A percentile compares a stretch with the other conserved stretches of the same genome.
phyloP scores from a whole-genome alignment of 2,888 invertebrate species.

The Drosophila paranaensis region DNA sequence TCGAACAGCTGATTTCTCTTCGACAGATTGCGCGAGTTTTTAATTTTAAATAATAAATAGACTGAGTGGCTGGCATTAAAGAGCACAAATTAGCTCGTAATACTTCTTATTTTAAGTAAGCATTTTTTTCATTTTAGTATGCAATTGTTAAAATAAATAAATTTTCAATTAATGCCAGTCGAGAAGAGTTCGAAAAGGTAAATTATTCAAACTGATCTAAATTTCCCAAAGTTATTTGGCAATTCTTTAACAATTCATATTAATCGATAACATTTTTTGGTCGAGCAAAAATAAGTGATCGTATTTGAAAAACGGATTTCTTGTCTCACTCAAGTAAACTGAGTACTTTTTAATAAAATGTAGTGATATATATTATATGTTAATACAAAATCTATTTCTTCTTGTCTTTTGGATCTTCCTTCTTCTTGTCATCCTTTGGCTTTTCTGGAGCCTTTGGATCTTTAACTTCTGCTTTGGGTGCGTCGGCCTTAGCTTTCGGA shows the following conservation, averaged over 20 bases:
- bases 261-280: not conserved
- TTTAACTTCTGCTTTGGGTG: slow-evolving; percentile 15
- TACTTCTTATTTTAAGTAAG: not conserved
- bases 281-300: not conserved
- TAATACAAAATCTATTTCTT: slow-evolving; percentile 20
- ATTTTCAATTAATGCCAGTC: no score
- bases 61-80: not conserved
- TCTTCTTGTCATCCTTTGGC: slow-evolving; percentile 14
- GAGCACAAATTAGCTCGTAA: not conserved
- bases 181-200: not conserved
- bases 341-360: not conserved
- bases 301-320: not conserved
- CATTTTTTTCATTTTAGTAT: not conserved
- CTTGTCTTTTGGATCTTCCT: slow-evolving; percentile 32
- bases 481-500: not conserved
- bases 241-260: not conserved
- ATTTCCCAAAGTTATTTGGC: not conserved
- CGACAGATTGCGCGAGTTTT: not conserved
- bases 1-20: slow-evolving; percentile 29
- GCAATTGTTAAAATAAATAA: no score
- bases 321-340: not conserved
- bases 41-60: not conserved
- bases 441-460: slow-evolving; percentile 18
- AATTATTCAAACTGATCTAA: not conserved
- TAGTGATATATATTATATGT: not conserved